A percentile compares a stretch with the other conserved stretches of the same genome.
These are phyloP conservation scores for Gallinago solitaria DNA, from an alignment of 2,797 vertebrate genomes.

Conservation along the genomic window DNA sequence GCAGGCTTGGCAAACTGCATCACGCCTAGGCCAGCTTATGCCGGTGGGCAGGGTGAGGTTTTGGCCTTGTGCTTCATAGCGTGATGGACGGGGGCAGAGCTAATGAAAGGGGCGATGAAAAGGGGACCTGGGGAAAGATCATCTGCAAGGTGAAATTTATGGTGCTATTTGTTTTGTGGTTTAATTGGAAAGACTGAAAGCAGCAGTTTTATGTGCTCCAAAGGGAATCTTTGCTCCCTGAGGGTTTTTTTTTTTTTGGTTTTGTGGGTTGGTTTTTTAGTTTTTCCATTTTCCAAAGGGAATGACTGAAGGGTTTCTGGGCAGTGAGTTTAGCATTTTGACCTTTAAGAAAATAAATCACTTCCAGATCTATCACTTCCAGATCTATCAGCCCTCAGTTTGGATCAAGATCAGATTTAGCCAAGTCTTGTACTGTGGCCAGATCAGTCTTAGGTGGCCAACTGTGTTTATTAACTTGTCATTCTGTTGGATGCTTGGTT, in stretches of 20 bases:
- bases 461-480: background rate
- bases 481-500: background rate
- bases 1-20: background rate
- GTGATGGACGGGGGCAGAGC: background rate
- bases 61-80: background rate
- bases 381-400: background rate
- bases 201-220: background rate
- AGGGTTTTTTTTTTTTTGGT: background rate
- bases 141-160: background rate
- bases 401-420: background rate
- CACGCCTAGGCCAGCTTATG: background rate
- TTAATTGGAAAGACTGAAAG: background rate
- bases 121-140: background rate
- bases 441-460: background rate
- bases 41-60: background rate
- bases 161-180: background rate
- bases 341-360: background rate
- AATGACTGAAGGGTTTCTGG: background rate
- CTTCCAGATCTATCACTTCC: background rate
- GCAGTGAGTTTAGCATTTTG: background rate
- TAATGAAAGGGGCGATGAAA: constrained; percentile 22
- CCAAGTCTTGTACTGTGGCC: background rate
- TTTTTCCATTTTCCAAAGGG: background rate
- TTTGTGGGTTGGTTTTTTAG: background rate
- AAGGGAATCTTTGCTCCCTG: background rate